Evolutionary conservation across 2,797 vertebrate genomes (phyloP), one percentile per base, ranked within the genome.

Genomic region (Tragopan temminckii): DNA sequence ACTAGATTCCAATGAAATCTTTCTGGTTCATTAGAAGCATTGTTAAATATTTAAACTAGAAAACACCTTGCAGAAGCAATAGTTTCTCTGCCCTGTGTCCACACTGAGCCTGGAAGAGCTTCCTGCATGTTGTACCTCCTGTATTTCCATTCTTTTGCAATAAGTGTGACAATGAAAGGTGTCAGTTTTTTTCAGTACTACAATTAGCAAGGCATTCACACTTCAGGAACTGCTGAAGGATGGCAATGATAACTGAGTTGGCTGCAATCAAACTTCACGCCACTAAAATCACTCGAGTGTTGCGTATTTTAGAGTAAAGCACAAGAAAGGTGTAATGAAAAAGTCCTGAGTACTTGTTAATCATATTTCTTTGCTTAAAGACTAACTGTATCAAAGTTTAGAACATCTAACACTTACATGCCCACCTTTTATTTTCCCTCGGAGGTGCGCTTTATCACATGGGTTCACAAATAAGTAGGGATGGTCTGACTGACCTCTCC

Each of bases 401-500:
- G 33, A 42, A 46, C 33, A 67, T 38, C 91, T 57, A 82, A 84
- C 68, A 69, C 76, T 80, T 80, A 68, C 7, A 72, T 40, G 87
- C 90, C 42, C 21, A 78, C 58, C 33, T 77, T 71, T 35, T 78
- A 16, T 68, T 90, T 86, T 85, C 59, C 72, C 69, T 69, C 64
- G 38, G 63, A 85, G 63, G 1, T 38, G 24, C 57, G 27, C 81
- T 95, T 87, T 57, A 72, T 92, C 76, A 80, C 40, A 38, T 4
- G 25, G n/a, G 84, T 61, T 33, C 63, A 24, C 43, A 78, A 16
- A 33, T 38, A 68, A 68, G 53, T 35, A 59, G 70, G 55, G 69
- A 83, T 80, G 69, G 46, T 80, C 84, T 67, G 36, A 71, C 29
- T 94, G 94, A 90, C 86, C 94, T 95, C 94, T 92, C 58, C 9